These are phyloP conservation scores for Entomobrya proxima DNA, from an alignment of 2,888 invertebrate genomes.

Conservation along the genomic window DNA sequence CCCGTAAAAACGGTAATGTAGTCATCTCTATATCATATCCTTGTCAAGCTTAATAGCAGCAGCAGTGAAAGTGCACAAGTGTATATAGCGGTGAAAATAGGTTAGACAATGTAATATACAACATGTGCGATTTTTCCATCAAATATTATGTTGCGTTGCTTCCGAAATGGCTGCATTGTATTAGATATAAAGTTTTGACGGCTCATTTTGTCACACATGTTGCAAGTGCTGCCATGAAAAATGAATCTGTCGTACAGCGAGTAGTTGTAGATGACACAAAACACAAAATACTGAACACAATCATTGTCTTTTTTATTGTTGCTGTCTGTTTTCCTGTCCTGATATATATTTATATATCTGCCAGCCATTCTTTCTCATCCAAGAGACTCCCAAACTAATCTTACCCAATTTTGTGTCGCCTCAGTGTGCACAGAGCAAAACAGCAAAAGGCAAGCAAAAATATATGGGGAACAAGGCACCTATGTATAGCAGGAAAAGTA, in stretches of 20 bases:
- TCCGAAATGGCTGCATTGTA: neutral
- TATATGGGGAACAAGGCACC: neutral
- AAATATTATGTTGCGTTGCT: neutral
- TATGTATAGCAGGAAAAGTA: neutral
- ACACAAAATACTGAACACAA: neutral
- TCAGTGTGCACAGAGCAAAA: neutral
- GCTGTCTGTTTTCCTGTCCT: neutral
- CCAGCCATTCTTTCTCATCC: neutral
- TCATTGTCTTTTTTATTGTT: constrained; percentile 20
- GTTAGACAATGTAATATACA: neutral
- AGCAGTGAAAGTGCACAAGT: no score
- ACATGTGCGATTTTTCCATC: neutral
- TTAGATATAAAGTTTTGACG: constrained; percentile 20
- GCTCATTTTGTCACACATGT: constrained; percentile 28
- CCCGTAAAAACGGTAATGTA: no score
- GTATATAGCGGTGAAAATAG: neutral
- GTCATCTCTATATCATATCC: no score
- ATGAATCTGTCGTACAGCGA: constrained; percentile 1
- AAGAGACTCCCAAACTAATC: constrained; percentile 2
- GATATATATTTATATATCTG: constrained; percentile 24
- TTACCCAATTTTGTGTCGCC: neutral
- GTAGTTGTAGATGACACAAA: neutral
- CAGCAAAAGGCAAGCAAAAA: neutral
- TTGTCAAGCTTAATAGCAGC: no score
- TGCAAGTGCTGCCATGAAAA: neutral